Evolutionary conservation across 2,888 invertebrate genomes (phyloP), one percentile per base, ranked within the genome.

Genomic region (Euzophera pinguis): DNA sequence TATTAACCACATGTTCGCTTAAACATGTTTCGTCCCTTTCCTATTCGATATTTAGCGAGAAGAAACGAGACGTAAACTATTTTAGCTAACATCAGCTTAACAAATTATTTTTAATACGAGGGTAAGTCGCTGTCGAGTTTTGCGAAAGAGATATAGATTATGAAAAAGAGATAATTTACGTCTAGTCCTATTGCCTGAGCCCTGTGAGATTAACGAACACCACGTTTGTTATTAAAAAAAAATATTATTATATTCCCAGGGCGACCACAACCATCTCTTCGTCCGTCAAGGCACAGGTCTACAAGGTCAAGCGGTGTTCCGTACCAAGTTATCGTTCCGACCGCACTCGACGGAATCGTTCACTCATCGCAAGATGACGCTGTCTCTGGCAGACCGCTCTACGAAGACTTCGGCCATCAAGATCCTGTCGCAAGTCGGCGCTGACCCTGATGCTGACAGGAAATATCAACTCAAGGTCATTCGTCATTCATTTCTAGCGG

Each of bases 321-420:
- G 97, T 38, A 98, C 98, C 0, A 99, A 99, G 82, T 90, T 99
- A 0, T 97, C 98, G 1, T 99, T 99, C 94, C 92, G 99, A 41
- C 99, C 99, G 0, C 98, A 99, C 79, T 99, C 99, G 0, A 99
- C 99, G 0, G 99, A 99, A 78, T 99, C 99, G 16, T 98, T 99
- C 86, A 99, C 99, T 0, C 99, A 99, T 82, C 93, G 98, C 63
- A 99, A 99, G 92, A 99, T 99, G 96, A 99, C 99, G 0, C 92
- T 99, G 84, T 99, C 98, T 0, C 91, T 99, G 63, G 99, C 99
- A 0, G 99, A 99, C 84, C 92, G 98, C 50, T 96, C 97, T 41
- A 95, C 96, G 49, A 98, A 98, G 85, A 96, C 97, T 0, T 95
- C 96, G 0, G 97, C 98, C 49, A 99, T 99, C 71, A 98, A 99